Evolutionary conservation across 2,888 invertebrate genomes (phyloP), one percentile per base, ranked within the genome.

Genomic region (Idaea dimidiata): DNA sequence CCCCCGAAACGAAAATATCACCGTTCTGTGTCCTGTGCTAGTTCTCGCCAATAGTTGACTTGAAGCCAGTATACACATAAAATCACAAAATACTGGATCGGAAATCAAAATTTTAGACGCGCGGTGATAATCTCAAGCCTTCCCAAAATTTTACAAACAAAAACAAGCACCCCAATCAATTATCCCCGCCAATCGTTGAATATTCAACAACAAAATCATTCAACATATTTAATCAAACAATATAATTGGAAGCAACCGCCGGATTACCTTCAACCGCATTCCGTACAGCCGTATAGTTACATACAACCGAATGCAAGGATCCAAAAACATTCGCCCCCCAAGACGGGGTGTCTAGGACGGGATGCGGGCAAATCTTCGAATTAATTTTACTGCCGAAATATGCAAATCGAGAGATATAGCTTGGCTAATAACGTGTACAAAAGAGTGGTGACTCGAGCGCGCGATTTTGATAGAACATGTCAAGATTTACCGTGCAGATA

Each of bases 361-460:
- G 87, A 87, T 88, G 89, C 89, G 89, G 91, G 91, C 88, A 92
- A 93, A 93, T 93, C 93, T 93, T 92, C 91, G 93, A 93, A 93
- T 93, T 93, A 93, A 93, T 93, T 93, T 93, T 91, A 93, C 90
- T 91, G 89, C 88, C 85, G 85, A 91, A 93, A 93, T 93, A 93
- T 93, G 93, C 93, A 93, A 93, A 93, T 92, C 79, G 71, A 76
- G 81, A 89, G 90, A 91, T 91, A 91, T 88, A 91, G 84, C 89
- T 67, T 80, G 88, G 84, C 91, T 92, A 93, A 93, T 93, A 93
- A 92, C 91, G 91, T 91, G 91, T 91, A 92, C 93, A 90, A 93
- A 93, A 93, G 92, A 92, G 91, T 92, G 91, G 92, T 86, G 91
- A 88, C 86, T 89, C 73, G 80, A 76, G 82, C 82, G 83, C 80